phyloP scores from a whole-genome alignment of 2,113 vertebrate genomes.

The Labrus mixtus region DNA sequence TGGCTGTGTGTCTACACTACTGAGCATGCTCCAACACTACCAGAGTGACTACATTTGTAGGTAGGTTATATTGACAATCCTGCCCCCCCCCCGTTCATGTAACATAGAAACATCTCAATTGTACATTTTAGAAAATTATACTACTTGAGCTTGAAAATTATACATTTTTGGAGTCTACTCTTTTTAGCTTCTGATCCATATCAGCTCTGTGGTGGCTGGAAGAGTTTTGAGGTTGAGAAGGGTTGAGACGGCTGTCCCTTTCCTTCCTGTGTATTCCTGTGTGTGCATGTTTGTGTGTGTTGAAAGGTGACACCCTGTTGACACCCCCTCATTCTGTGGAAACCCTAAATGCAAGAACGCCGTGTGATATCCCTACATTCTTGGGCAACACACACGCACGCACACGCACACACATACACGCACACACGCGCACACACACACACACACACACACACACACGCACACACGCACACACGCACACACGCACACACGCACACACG shows the following conservation, averaged over 20 bases:
- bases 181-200: constrained; percentile 38
- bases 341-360: constrained; percentile 74
- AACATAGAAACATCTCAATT: no score
- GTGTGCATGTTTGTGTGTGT: constrained; percentile 47
- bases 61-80: no score
- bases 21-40: constrained; percentile 34
- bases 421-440: no score
- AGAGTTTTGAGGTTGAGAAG: constrained; percentile 11
- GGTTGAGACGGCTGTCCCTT: constrained; percentile 57
- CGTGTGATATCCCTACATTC: constrained; percentile 47
- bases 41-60: not conserved
- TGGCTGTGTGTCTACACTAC: constrained; percentile 50
- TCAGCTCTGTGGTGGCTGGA: not conserved
- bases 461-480: not conserved
- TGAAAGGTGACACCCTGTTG: constrained; percentile 79
- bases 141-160: no score
- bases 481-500: not conserved
- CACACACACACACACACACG: no score
- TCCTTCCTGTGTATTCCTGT: constrained; percentile 55
- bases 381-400: constrained; percentile 35
- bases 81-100: no score
- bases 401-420: constrained; percentile 11
- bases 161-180: not conserved
- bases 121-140: no score
- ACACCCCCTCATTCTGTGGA: constrained; percentile 73